These are phyloP conservation scores for Australoheros facetus DNA, from an alignment of 2,797 vertebrate genomes.

Conservation along the genomic window DNA sequence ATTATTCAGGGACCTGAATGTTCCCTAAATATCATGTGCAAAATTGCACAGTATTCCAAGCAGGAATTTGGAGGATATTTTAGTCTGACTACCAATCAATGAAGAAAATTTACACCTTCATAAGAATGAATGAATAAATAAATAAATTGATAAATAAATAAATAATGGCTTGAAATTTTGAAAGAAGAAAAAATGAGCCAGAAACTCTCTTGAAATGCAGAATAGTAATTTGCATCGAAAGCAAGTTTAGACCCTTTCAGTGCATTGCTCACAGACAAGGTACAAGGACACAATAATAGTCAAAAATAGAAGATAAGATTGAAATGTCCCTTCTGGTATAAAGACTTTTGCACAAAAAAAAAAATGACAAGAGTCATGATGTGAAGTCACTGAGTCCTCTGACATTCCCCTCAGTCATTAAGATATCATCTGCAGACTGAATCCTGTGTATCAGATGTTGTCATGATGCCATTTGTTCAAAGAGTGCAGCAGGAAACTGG, in stretches of 20 bases:
- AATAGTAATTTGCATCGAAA: not conserved
- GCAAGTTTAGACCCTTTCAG: not conserved
- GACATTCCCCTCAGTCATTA: constrained; percentile 60
- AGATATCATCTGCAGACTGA: constrained; percentile 48
- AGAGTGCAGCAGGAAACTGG: constrained; percentile 27
- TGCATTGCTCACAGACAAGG: not conserved
- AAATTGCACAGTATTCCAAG: not conserved
- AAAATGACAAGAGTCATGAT: constrained; percentile 18
- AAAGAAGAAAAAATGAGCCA: not conserved
- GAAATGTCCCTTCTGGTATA: not conserved
- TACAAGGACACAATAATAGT: not conserved
- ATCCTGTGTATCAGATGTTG: constrained; percentile 44
- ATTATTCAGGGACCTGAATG: not conserved
- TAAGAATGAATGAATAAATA: not conserved
- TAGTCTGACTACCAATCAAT: not conserved
- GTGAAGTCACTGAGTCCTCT: constrained; percentile 34
- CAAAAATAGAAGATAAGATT: not conserved
- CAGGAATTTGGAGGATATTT: not conserved
- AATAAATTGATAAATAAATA: not conserved
- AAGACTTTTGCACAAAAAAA: not conserved
- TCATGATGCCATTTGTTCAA: constrained; percentile 42
- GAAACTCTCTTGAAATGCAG: not conserved
- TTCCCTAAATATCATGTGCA: not conserved
- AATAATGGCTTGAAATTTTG: not conserved
- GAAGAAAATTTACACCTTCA: not conserved